Evolutionary conservation across 2,797 vertebrate genomes (phyloP).

Genomic region (Podarcis lilfordi): DNA sequence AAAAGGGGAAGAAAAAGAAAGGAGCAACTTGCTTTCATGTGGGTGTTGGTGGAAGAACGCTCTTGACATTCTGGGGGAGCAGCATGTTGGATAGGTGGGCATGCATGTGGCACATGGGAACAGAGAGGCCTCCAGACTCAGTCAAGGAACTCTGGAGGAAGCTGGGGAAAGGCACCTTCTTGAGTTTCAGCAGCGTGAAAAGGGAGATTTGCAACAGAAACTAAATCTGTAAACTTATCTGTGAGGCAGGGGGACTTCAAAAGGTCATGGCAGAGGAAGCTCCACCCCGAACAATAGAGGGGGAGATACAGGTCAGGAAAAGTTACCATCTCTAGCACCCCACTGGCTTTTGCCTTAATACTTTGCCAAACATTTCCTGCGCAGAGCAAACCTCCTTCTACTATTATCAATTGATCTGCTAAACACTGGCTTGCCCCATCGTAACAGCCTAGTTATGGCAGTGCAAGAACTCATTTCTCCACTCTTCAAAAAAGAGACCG

Average conservation of each 20-base stretch:
- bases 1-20: not conserved
- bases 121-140: fast-evolving
- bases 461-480: not conserved
- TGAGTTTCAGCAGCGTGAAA: not conserved
- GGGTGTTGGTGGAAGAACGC: fast-evolving
- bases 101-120: fast-evolving
- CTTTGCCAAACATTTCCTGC: not conserved
- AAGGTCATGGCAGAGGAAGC: not conserved
- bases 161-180: not conserved
- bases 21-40: too few species aligned
- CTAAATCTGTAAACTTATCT: not conserved
- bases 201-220: not conserved
- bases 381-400: too few species aligned
- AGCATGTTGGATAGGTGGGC: fast-evolving
- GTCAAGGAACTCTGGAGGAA: too few species aligned
- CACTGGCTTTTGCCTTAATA: not conserved
- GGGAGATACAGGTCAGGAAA: not conserved
- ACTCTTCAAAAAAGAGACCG: not conserved
- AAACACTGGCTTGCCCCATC: too few species aligned
- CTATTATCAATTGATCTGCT: fast-evolving
- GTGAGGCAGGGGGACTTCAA: not conserved
- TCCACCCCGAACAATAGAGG: not conserved
- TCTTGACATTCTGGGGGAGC: not conserved
- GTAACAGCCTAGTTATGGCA: fast-evolving
- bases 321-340: not conserved